These are phyloP conservation scores for Tachysurus vachellii DNA, from an alignment of 2,113 vertebrate genomes.

Conservation along the genomic window DNA sequence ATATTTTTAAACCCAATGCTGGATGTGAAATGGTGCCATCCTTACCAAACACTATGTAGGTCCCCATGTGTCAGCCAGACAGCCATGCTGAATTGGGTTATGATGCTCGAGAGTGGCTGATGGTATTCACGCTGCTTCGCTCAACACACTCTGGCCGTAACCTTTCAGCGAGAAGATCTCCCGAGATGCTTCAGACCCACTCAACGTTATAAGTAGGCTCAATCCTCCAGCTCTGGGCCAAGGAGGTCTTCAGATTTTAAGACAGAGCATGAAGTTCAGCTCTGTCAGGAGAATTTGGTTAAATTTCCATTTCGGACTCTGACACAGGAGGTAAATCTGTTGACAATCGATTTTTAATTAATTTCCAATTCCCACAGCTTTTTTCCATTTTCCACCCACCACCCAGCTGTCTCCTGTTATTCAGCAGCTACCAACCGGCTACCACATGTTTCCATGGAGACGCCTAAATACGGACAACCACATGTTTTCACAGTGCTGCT, in stretches of 20 bases:
- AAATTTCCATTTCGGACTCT: background rate
- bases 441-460: background rate
- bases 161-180: conserved; percentile 29
- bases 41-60: background rate
- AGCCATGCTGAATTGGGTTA: conserved; percentile 20
- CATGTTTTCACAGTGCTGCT: background rate
- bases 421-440: background rate
- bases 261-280: background rate
- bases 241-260: conserved; percentile 12
- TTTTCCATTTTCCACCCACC: background rate
- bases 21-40: background rate
- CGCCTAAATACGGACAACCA: too few species aligned
- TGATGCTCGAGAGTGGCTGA: conserved; percentile 32
- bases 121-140: conserved; percentile 22
- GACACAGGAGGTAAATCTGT: background rate
- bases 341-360: background rate
- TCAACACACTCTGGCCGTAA: conserved; percentile 17
- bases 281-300: background rate
- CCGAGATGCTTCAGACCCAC: conserved; percentile 23
- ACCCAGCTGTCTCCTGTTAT: background rate
- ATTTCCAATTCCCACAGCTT: background rate
- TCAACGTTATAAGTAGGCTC: background rate
- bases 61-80: conserved; percentile 6
- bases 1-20: conserved; percentile 10
- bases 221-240: conserved; percentile 1